Conservation (phyloP, 2,888 invertebrate species). For the Lepidocyrtinus sp. region DNA sequence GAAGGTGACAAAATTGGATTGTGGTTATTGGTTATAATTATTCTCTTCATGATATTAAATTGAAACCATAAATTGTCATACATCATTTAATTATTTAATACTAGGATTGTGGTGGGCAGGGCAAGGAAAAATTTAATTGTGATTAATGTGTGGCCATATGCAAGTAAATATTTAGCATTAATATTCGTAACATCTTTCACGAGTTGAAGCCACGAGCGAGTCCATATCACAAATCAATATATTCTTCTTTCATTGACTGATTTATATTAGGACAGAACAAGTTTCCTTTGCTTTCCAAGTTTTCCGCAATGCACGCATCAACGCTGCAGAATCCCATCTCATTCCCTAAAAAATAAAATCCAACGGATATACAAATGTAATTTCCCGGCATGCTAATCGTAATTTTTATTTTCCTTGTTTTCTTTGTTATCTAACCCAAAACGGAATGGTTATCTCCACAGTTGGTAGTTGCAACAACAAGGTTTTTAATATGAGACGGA, state of each 20-base stretch:
- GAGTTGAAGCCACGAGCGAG: too few relatives aligned
- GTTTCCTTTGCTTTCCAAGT: slow-evolving; percentile 56
- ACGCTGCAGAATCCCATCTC: slow-evolving; percentile 62
- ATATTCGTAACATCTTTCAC: not conserved
- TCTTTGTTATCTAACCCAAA: slow-evolving; percentile 51
- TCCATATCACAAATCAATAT: slow-evolving; percentile 32
- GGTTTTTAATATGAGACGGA: not conserved
- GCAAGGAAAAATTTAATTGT: too few relatives aligned
- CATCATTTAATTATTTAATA: too few relatives aligned
- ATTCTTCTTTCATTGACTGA: slow-evolving; percentile 39
- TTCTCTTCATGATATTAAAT: too few relatives aligned
- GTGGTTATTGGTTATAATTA: too few relatives aligned
- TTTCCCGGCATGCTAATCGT: not conserved
- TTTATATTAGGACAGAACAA: slow-evolving; percentile 57
- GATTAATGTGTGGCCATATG: not conserved
- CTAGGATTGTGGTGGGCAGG: too few relatives aligned
- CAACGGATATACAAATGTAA: not conserved
- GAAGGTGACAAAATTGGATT: too few relatives aligned
- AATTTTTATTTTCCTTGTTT: not conserved
- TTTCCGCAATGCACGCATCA: slow-evolving; percentile 60
- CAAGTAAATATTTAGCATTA: not conserved
- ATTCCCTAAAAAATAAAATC: slow-evolving; percentile 51
- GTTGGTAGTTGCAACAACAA: slow-evolving; percentile 55
- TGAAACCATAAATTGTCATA: too few relatives aligned
- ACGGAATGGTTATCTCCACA: slow-evolving; percentile 62